Evolutionary conservation across 2,888 invertebrate species (phyloP).

Genomic region (Merodon equestris): DNA sequence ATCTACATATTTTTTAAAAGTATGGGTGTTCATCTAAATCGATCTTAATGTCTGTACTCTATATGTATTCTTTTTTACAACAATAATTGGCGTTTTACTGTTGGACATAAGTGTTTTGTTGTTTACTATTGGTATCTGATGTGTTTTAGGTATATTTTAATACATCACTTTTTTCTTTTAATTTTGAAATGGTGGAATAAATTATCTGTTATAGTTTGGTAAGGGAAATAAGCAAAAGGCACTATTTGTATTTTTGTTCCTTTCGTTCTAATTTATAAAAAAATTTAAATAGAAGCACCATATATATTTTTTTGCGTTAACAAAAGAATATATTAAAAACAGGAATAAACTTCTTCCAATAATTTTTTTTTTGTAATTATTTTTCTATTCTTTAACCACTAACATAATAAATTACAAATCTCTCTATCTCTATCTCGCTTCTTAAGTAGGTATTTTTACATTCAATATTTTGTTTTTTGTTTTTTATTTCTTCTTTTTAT

Average conservation of each 20-base stretch:
- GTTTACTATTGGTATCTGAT: slow-evolving; percentile 36
- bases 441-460: slow-evolving; percentile 47
- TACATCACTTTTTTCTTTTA: slow-evolving; percentile 9
- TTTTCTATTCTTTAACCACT: slow-evolving; percentile 59
- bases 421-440: slow-evolving; percentile 54
- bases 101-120: slow-evolving; percentile 57
- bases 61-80: slow-evolving; percentile 18
- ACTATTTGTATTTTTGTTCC: not conserved
- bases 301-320: slow-evolving; percentile 3
- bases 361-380: slow-evolving; percentile 54
- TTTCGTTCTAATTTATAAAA: not conserved
- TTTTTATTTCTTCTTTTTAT: slow-evolving; percentile 48
- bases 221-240: not conserved
- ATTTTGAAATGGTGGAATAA: not conserved
- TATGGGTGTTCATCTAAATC: slow-evolving; percentile 51
- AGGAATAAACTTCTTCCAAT: slow-evolving; percentile 38
- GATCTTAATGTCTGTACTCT: slow-evolving; percentile 51
- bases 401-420: slow-evolving; percentile 66
- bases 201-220: not conserved
- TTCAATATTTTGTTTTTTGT: slow-evolving; percentile 37
- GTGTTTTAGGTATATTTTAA: slow-evolving; percentile 32
- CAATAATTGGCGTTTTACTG: slow-evolving; percentile 45
- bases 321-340: slow-evolving; percentile 30
- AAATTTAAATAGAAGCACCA: not conserved
- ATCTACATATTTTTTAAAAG: slow-evolving; percentile 21